Evolutionary conservation across 2,113 vertebrate genomes (phyloP).

Genomic region (Sinosuthora webbiana): DNA sequence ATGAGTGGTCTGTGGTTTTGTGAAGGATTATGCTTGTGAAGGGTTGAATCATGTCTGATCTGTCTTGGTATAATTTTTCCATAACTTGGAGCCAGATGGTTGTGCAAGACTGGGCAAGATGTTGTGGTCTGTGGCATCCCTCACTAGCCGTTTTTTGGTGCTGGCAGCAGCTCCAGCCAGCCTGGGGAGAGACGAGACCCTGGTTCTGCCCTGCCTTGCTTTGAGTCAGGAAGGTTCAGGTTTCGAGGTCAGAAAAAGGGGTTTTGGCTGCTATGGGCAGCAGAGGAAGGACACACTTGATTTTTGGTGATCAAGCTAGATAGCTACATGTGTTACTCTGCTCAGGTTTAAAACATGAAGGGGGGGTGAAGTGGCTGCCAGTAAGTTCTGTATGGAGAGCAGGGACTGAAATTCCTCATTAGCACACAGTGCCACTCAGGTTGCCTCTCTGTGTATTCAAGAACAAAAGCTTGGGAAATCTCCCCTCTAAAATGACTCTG

Average conservation of each 20-base stretch:
- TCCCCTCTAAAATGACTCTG: neutral
- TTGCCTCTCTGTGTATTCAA: neutral
- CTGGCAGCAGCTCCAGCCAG: neutral
- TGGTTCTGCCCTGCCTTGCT: rapidly evolving
- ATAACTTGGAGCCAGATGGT: constrained; percentile 19
- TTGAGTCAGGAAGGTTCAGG: neutral
- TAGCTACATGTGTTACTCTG: rapidly evolving
- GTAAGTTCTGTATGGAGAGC: neutral
- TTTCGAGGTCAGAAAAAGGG: neutral
- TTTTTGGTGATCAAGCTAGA: neutral
- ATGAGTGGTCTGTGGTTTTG: constrained; percentile 61
- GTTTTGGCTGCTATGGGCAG: neutral
- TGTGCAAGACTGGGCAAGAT: constrained; percentile 56
- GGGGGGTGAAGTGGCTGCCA: neutral
- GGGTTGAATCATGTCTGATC: constrained; percentile 70
- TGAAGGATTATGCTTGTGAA: constrained; percentile 26
- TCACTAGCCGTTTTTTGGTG: neutral
- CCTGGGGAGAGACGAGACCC: neutral
- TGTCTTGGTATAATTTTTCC: constrained; percentile 52
- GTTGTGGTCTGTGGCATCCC: constrained; percentile 2
- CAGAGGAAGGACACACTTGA: rapidly evolving
- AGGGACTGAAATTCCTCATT: neutral
- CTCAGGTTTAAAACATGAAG: neutral
- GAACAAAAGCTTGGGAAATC: neutral
- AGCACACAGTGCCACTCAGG: neutral